Evolutionary conservation across 2,113 vertebrate genomes (phyloP).

Genomic region (Meles meles): DNA sequence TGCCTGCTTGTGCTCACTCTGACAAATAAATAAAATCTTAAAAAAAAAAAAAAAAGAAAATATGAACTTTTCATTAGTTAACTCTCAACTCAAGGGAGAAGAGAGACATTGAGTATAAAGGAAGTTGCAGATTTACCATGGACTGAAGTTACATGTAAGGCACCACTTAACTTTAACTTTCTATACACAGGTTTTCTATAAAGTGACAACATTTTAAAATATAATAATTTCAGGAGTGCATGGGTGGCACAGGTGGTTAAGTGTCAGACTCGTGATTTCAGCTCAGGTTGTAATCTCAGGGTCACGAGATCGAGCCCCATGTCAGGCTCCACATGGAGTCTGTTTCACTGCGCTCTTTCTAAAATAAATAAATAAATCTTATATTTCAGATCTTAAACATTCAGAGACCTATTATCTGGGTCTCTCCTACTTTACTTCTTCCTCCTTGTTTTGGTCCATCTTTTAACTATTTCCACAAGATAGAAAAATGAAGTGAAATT

Average conservation of each 20-base stretch:
- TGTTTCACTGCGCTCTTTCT: neutral
- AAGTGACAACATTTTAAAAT: neutral
- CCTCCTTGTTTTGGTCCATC: neutral
- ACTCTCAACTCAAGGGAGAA: neutral
- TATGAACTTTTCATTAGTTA: neutral
- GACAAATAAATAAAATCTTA: no score
- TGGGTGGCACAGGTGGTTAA: neutral
- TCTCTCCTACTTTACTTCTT: neutral
- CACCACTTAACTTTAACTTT: neutral
- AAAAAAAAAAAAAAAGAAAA: neutral
- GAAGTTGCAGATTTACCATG: neutral
- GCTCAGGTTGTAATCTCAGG: neutral
- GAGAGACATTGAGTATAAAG: neutral
- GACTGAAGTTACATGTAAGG: neutral
- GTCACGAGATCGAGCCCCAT: neutral
- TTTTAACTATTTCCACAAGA: conserved; percentile 30
- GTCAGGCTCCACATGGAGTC: neutral
- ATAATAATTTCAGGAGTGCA: neutral
- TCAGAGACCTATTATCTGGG: neutral
- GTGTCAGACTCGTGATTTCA: neutral
- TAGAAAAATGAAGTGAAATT: neutral
- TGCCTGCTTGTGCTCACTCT: no score
- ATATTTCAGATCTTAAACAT: neutral
- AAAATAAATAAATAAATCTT: neutral
- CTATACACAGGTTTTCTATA: neutral